Conservation (phyloP, 2,797 vertebrate genomes). For the Phaenicophaeus curvirostris region DNA sequence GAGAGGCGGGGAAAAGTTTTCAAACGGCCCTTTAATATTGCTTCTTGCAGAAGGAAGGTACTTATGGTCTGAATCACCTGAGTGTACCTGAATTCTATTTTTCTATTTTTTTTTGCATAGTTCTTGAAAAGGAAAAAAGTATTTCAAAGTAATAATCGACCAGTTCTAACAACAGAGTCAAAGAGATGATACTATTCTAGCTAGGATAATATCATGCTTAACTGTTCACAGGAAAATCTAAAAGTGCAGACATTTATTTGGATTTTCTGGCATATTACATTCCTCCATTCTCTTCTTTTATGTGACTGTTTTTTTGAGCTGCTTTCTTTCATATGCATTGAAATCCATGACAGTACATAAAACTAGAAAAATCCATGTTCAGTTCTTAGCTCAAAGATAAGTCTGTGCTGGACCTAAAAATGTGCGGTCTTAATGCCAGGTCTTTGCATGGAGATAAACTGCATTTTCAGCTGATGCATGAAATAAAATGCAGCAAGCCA, state of each 20-base stretch:
- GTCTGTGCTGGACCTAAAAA: background rate
- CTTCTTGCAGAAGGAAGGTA: background rate
- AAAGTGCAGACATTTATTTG: background rate
- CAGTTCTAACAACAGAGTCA: background rate
- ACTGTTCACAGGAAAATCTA: background rate
- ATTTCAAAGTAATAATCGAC: background rate
- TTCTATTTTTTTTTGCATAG: background rate
- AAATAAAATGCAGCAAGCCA: background rate
- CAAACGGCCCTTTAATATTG: background rate
- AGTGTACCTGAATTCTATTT: background rate
- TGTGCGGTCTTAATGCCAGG: background rate
- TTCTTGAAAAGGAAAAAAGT: background rate
- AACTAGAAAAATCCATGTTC: background rate
- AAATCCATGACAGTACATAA: background rate
- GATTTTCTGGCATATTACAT: background rate
- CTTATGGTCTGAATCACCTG: background rate
- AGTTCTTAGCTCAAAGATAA: background rate
- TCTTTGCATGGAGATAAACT: background rate
- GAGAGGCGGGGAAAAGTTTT: background rate
- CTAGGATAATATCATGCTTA: background rate
- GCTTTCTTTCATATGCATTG: background rate
- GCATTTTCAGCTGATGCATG: background rate
- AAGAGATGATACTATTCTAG: background rate
- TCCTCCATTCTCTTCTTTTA: background rate
- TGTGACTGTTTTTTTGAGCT: background rate